phyloP scores from a whole-genome alignment of 2,113 vertebrate species.

The Tupaia tana region DNA sequence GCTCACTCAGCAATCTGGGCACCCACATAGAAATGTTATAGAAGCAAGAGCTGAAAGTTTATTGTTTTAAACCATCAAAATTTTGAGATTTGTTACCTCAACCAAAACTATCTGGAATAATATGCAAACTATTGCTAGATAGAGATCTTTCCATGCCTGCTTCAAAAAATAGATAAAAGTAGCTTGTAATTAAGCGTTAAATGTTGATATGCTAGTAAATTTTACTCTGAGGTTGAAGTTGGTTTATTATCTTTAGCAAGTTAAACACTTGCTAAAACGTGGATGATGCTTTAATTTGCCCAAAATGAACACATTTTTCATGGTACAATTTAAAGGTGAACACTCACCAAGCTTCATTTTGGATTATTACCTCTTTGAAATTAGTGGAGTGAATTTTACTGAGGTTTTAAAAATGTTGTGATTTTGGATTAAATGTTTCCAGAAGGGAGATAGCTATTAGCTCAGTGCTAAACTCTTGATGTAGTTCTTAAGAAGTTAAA shows the following conservation, averaged over 20 bases:
- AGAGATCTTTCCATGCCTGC: not conserved
- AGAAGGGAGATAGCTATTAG: slow-evolving; percentile 38
- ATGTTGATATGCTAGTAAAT: slow-evolving; percentile 57
- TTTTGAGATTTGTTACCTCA: slow-evolving; percentile 10
- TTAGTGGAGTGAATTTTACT: slow-evolving; percentile 66
- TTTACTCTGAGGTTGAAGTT: slow-evolving; percentile 53
- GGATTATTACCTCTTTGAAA: slow-evolving; percentile 64
- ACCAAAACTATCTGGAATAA: slow-evolving; percentile 3
- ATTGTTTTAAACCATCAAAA: not conserved
- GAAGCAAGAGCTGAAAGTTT: slow-evolving; percentile 18
- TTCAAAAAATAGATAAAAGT: slow-evolving; percentile 63
- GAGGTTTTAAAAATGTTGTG: slow-evolving; percentile 70
- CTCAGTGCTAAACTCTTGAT: slow-evolving; percentile 40
- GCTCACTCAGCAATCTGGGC: not conserved
- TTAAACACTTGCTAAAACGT: slow-evolving; percentile 61
- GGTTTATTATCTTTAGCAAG: slow-evolving; percentile 60
- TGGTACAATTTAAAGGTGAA: slow-evolving; percentile 50
- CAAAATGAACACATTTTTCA: slow-evolving; percentile 49
- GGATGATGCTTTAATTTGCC: slow-evolving; percentile 35
- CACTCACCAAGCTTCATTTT: slow-evolving; percentile 49
- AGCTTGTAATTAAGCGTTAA: slow-evolving; percentile 59
- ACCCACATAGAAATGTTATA: not conserved
- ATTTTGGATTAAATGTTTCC: slow-evolving; percentile 65
- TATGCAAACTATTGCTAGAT: not conserved
- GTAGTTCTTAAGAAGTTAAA: slow-evolving; percentile 53